These are phyloP conservation scores for Elephantulus edwardii DNA, from an alignment of 2,113 vertebrate genomes.

Conservation along the genomic window DNA sequence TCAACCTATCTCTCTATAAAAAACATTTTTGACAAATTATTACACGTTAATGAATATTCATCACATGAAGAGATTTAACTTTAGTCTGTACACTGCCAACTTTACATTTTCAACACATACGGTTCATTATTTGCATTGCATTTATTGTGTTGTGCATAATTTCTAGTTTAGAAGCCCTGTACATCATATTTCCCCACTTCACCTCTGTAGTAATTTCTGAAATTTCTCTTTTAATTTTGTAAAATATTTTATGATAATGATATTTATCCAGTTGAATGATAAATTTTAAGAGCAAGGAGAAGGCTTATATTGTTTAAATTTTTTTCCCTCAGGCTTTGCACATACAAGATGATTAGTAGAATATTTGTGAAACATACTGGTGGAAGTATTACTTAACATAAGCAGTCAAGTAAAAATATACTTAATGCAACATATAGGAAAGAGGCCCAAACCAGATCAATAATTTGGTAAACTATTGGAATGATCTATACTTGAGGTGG, in stretches of 20 bases:
- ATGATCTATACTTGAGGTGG: background rate
- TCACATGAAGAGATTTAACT: too few relatives aligned
- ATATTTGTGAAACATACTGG: background rate
- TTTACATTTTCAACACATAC: too few relatives aligned
- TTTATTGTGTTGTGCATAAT: background rate
- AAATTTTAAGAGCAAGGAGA: background rate
- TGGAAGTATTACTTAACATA: too few relatives aligned
- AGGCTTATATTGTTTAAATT: background rate
- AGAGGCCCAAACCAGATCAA: background rate
- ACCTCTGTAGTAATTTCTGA: background rate
- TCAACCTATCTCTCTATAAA: too few relatives aligned
- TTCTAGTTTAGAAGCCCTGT: constrained; percentile 2
- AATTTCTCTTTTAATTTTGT: too few relatives aligned
- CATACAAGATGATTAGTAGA: background rate
- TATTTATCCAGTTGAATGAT: background rate
- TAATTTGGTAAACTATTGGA: background rate
- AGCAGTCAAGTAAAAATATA: background rate
- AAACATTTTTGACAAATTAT: too few relatives aligned
- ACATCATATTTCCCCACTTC: background rate
- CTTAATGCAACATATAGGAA: background rate
- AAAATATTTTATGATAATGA: background rate
- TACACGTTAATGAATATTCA: too few relatives aligned
- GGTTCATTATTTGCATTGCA: too few relatives aligned
- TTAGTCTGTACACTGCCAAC: too few relatives aligned
- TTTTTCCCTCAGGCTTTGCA: background rate